Conservation (phyloP, 2,113 vertebrate genomes). For the Corythaeola cristata region DNA sequence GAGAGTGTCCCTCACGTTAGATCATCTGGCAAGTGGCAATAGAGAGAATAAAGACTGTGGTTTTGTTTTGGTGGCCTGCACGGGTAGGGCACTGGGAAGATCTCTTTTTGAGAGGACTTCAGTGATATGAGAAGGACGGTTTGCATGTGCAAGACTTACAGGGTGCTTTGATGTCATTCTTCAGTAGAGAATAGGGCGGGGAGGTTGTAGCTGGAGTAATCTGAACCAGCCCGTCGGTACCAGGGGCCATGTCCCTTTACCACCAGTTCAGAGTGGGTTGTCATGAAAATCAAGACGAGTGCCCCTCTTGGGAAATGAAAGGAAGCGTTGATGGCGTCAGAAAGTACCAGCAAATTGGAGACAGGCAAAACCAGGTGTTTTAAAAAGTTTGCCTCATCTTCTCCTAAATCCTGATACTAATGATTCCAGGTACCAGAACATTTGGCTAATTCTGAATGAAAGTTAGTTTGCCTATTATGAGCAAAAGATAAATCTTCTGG, state of each 20-base stretch:
- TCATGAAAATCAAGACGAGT: neutral
- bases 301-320: neutral
- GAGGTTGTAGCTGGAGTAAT: neutral
- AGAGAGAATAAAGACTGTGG: neutral
- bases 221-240: neutral
- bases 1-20: neutral
- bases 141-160: neutral
- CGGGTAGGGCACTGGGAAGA: rapidly evolving
- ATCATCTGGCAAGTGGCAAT: neutral
- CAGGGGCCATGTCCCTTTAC: neutral
- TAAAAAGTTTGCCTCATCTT: neutral
- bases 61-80: neutral
- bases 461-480: neutral
- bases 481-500: neutral
- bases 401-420: neutral
- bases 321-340: neutral
- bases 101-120: neutral
- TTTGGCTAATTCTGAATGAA: neutral
- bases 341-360: neutral
- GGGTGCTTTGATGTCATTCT: neutral
- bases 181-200: neutral
- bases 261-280: neutral
- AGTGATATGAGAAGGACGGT: neutral
- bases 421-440: neutral
- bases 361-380: neutral